Percentiles rank a stretch among this genome's conserved stretches.
Conservation (phyloP, 1,140 invertebrate species). For the Helicoverpa zea region DNA sequence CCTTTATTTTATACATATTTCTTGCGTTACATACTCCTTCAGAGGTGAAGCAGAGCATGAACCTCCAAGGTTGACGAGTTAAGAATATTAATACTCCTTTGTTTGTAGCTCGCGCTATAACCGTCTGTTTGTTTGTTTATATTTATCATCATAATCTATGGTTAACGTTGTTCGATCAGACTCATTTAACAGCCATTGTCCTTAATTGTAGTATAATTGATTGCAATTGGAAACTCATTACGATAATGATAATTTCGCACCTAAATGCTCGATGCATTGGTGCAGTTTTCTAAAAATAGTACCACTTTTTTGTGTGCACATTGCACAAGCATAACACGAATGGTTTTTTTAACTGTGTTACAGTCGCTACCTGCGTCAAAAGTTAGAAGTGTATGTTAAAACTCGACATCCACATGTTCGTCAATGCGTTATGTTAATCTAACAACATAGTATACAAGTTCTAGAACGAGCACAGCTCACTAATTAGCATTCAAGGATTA, state of each 20-base stretch:
- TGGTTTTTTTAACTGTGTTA: background rate
- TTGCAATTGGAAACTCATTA: background rate
- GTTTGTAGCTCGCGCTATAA: slow-evolving; percentile 45
- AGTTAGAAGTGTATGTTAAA: background rate
- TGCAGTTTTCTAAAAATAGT: slow-evolving; percentile 6
- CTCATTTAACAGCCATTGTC: slow-evolving; percentile 17
- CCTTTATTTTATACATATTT: slow-evolving; percentile 22
- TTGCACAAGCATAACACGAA: background rate
- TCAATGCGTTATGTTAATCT: slow-evolving; percentile 10
- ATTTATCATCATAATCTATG: slow-evolving; percentile 19
- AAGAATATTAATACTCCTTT: slow-evolving; percentile 58
- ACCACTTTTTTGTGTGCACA: background rate
- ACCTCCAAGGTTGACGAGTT: slow-evolving; percentile 60
- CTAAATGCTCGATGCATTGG: background rate
- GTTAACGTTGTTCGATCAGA: background rate
- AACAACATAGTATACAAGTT: background rate
- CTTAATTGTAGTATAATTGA: slow-evolving; percentile 2
- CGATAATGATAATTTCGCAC: background rate
- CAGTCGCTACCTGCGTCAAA: background rate
- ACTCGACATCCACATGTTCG: background rate
- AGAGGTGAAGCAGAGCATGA: slow-evolving; percentile 56
- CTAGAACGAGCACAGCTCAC: slow-evolving; percentile 6
- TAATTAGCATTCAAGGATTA: slow-evolving; percentile 15
- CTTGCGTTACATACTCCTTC: slow-evolving; percentile 23
- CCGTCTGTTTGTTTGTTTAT: slow-evolving; percentile 38